Evolutionary conservation across 2,888 invertebrate genomes (phyloP).

Genomic region (Cephus pygmeus): DNA sequence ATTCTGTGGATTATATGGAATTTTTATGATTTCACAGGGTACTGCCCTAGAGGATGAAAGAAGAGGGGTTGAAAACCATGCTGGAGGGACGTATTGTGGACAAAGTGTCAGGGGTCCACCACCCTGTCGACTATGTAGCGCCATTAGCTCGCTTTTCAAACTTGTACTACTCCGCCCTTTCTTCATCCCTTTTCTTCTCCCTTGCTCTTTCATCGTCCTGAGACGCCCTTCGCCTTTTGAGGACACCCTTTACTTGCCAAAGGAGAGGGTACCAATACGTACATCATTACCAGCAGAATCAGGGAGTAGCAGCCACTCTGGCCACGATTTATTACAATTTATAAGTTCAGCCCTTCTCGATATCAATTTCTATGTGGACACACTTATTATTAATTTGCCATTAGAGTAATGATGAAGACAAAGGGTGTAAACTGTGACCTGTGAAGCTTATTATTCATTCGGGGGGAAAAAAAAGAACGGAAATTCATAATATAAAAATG

Average conservation of each 20-base stretch:
- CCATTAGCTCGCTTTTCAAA: conserved; percentile 24
- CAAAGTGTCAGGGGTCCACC: conserved; percentile 18
- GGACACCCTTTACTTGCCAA: not conserved
- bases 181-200: not conserved
- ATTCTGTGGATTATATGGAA: not conserved
- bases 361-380: not conserved
- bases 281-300: not conserved
- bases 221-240: not conserved
- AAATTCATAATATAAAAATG: not conserved
- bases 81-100: conserved; percentile 15
- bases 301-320: not conserved
- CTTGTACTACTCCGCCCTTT: conserved; percentile 14
- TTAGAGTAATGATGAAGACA: not conserved
- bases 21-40: not conserved
- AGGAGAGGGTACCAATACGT: not conserved
- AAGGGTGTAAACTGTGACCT: not conserved
- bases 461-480: not conserved
- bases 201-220: not conserved
- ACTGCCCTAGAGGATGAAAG: not conserved
- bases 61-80: not conserved
- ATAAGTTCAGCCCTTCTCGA: not conserved
- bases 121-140: conserved; percentile 7
- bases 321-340: not conserved
- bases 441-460: not conserved
- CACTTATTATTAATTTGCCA: not conserved